Conservation (phyloP, 2,113 vertebrate genomes). For the Gymnorhina tibicen region DNA sequence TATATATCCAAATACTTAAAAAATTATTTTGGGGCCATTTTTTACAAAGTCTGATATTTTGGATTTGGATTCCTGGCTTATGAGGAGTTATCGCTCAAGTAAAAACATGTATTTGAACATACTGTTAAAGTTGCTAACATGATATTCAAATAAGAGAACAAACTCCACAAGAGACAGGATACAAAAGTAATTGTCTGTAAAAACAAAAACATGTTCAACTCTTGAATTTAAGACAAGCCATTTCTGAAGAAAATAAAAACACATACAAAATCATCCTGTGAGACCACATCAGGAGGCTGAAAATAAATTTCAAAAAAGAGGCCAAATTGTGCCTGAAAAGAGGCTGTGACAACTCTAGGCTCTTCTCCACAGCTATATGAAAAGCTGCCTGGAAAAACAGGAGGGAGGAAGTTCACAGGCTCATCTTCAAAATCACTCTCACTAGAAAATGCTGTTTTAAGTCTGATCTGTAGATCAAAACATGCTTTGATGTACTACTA, state of each 20-base stretch:
- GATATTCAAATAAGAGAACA: neutral
- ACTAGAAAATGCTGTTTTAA: neutral
- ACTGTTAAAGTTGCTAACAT: neutral
- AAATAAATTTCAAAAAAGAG: neutral
- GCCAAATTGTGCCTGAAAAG: neutral
- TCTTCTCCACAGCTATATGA: fast-evolving
- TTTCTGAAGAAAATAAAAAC: neutral
- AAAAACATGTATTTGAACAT: neutral
- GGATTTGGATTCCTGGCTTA: neutral
- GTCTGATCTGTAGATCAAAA: neutral
- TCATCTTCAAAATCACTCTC: neutral
- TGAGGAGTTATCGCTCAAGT: neutral
- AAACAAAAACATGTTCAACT: neutral
- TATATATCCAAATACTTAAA: fast-evolving
- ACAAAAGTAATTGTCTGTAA: neutral
- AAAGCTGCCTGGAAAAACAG: neutral
- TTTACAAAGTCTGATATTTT: neutral
- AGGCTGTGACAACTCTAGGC: neutral
- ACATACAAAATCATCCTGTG: neutral
- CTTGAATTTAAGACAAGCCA: neutral
- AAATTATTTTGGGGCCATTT: neutral
- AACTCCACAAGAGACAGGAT: neutral
- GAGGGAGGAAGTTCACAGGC: neutral
- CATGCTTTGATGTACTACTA: neutral
- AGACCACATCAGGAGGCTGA: neutral